These are phyloP conservation scores for Buphagus erythrorhynchus DNA, from an alignment of 2,797 vertebrate species.

Conservation along the genomic window DNA sequence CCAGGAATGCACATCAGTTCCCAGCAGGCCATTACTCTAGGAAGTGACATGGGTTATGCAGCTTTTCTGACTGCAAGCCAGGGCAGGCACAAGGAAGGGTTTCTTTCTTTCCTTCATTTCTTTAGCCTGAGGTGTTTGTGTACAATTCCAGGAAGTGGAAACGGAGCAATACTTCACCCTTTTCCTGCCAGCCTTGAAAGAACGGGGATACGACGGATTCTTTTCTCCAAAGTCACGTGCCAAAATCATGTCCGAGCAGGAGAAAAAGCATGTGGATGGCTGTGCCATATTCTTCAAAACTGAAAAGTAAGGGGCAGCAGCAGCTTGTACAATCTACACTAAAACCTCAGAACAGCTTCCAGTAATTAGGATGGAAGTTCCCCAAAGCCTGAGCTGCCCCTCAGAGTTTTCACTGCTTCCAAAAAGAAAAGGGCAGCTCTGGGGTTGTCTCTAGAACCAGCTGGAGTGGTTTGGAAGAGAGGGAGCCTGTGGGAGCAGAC, in stretches of 20 bases:
- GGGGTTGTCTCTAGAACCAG: rapidly evolving
- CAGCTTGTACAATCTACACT: not conserved
- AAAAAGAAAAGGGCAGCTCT: not conserved
- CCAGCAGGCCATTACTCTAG: not conserved
- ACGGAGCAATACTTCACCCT: slow-evolving; percentile 98
- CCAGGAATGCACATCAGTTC: not conserved
- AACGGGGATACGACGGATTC: slow-evolving; percentile 95
- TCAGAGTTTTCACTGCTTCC: not conserved
- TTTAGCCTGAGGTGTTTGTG: not conserved
- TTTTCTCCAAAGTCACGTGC: slow-evolving; percentile 99
- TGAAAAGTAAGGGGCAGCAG: slow-evolving; percentile 85
- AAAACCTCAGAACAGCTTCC: not conserved
- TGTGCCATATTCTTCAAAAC: slow-evolving; percentile 98
- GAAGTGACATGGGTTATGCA: not conserved
- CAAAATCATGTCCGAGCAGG: slow-evolving; percentile 98
- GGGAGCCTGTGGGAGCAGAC: not conserved
- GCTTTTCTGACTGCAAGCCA: not conserved
- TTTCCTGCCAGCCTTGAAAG: slow-evolving; percentile 94
- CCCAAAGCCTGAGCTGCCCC: not conserved
- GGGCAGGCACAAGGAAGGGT: not conserved
- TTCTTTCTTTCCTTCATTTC: not conserved
- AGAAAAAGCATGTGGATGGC: slow-evolving; percentile 97
- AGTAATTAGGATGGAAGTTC: not conserved
- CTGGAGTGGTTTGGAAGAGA: not conserved
- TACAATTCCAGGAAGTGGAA: slow-evolving; percentile 91